Evolutionary conservation across 2,797 vertebrate species (phyloP).

Genomic region (Scolopax rusticola): DNA sequence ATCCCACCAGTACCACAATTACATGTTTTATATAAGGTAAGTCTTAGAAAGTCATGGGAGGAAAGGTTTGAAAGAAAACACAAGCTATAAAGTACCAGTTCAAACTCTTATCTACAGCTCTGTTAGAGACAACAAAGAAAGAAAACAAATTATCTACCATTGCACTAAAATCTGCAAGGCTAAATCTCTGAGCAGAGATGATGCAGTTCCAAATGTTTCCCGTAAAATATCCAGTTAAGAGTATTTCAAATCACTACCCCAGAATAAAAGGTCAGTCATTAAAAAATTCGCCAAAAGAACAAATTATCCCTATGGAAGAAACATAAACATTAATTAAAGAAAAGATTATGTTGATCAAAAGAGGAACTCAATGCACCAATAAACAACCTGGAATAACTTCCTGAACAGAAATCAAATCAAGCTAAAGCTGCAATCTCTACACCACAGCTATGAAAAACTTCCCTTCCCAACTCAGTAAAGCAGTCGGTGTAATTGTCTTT

Average conservation of each 20-base stretch:
- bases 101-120: not conserved
- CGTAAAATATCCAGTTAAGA: not conserved
- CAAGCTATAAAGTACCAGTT: not conserved
- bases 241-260: not conserved
- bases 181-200: conserved; percentile 17
- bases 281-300: conserved; percentile 38
- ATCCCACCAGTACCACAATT: not conserved
- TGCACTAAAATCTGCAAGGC: not conserved
- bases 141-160: not conserved
- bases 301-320: conserved; percentile 22
- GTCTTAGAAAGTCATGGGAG: not conserved
- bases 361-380: not conserved
- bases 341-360: conserved; percentile 33
- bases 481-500: not conserved
- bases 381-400: conserved; percentile 32
- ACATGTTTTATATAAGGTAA: not conserved
- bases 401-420: conserved; percentile 10
- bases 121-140: not conserved
- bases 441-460: not conserved
- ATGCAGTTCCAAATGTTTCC: conserved; percentile 19
- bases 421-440: not conserved
- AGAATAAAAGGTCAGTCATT: conserved; percentile 1
- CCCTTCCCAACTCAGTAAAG: not conserved
- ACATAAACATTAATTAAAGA: conserved; percentile 22
- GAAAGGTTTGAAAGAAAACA: not conserved